Percentiles rank a stretch among this genome's conserved stretches.
These are phyloP conservation scores for Pristis pectinata DNA, from an alignment of 2,797 vertebrate species.

Conservation along the genomic window DNA sequence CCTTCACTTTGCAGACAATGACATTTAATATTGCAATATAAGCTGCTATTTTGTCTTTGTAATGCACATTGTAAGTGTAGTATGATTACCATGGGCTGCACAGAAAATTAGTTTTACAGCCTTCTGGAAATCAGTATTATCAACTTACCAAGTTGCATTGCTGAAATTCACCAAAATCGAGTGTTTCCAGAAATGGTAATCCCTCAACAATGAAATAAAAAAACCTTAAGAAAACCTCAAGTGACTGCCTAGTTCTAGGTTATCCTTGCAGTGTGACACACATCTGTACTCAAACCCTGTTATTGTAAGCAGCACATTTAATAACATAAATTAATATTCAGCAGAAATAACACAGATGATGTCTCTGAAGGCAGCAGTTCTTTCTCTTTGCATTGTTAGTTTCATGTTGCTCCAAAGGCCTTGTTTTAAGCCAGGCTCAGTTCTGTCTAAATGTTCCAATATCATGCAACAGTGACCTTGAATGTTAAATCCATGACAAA, in stretches of 20 bases:
- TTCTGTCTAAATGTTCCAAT: not conserved
- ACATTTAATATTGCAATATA: not conserved
- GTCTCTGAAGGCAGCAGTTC: not conserved
- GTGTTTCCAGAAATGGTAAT: not conserved
- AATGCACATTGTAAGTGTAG: not conserved
- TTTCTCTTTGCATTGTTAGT: not conserved
- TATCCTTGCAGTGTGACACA: not conserved
- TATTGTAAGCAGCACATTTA: not conserved
- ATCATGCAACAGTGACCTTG: slow-evolving; percentile 14
- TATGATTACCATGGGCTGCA: not conserved
- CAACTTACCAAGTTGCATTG: not conserved
- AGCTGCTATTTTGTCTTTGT: no score
- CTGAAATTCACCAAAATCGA: not conserved
- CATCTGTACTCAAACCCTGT: not conserved
- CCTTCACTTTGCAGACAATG: not conserved
- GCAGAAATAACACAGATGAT: slow-evolving; percentile 18
- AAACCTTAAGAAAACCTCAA: not conserved
- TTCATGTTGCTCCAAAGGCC: not conserved
- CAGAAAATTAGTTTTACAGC: not conserved
- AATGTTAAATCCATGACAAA: slow-evolving; percentile 23
- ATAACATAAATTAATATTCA: slow-evolving; percentile 18
- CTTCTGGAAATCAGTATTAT: not conserved
- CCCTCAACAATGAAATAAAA: not conserved
- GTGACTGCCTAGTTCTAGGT: not conserved
- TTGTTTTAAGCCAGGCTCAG: slow-evolving; percentile 1